Percentiles rank a stretch among this genome's conserved stretches.
phyloP scores from a whole-genome alignment of 2,113 vertebrate species.

The Pelmatolapia mariae region DNA sequence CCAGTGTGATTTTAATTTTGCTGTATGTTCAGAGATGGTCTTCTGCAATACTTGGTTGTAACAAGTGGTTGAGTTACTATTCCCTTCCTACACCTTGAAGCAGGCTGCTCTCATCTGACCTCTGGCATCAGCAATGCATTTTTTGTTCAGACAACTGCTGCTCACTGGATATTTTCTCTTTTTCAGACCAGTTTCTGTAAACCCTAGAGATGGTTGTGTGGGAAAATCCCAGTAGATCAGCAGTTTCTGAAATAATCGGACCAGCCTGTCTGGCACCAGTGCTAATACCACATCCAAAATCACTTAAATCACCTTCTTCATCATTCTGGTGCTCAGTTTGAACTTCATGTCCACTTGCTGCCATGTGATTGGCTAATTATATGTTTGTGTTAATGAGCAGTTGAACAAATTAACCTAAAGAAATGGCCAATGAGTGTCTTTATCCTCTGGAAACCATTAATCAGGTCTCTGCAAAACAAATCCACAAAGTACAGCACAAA shows the following conservation, averaged over 20 bases:
- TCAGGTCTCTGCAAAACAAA: background rate
- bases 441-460: background rate
- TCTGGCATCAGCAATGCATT: background rate
- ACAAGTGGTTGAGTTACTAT: background rate
- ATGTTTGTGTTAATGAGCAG: background rate
- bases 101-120: background rate
- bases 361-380: background rate
- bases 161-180: background rate
- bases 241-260: background rate
- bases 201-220: background rate
- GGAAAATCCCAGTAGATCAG: background rate
- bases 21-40: background rate
- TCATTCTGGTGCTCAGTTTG: background rate
- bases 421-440: background rate
- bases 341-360: background rate
- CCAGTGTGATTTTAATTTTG: background rate
- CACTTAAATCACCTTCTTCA: background rate
- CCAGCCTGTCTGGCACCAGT: background rate
- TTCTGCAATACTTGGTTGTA: background rate
- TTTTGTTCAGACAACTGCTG: background rate
- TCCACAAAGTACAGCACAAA: background rate
- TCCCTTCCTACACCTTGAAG: background rate
- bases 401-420: background rate
- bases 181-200: background rate
- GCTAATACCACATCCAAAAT: background rate